Evolutionary conservation across 2,113 vertebrate genomes (phyloP), one percentile per base, ranked within the genome.

Genomic region (Pionites leucogaster): DNA sequence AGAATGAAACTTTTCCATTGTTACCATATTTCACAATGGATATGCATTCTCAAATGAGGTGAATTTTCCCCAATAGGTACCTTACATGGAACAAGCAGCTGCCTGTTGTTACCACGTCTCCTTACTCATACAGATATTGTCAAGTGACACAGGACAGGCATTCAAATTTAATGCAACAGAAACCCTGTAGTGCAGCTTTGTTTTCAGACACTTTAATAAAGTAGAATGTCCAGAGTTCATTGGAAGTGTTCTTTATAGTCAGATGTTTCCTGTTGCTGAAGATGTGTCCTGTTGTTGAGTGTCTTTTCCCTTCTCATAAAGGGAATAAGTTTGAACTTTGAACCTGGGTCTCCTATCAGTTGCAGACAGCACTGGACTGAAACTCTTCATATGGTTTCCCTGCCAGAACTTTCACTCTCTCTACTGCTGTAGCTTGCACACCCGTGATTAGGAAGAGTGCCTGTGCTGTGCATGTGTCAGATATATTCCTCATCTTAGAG

Each of bases 221-320:
- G 55, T 52, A 95, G 85, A 93, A 97, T 96, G 96, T 68, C 63
- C 60, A 69, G 88, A 86, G 59, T 71, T 95, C 92, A 92, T 92
- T 96, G 96, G 92, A 96, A 97, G 47, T 92, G 65, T 71, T 94
- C 96, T 97, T 97, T 95, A 96, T 63, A 92, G 46, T 98, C 90
- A 96, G 94, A 96, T 97, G 92, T 97, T 98, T 98, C 97, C 97
- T 98, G 94, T 95, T 95, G 91, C 95, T 97, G 97, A 94, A 96
- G 96, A 96, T 92, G 83, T 96, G 96, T 97, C 94, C 96, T 97
- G 90, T 95, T 96, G 95, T 94, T 59, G 82, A 92, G 79, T 65
- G 52, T 68, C 81, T 93, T 90, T 75, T 85, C 59, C 82, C 41
- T 89, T 92, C 82, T 81, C 33, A n/a, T 71, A 76, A 94, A 95